A percentile compares a stretch with the other conserved stretches of the same genome.
Conservation (phyloP, 1,140 invertebrate genomes). For the Lucilia sericata region DNA sequence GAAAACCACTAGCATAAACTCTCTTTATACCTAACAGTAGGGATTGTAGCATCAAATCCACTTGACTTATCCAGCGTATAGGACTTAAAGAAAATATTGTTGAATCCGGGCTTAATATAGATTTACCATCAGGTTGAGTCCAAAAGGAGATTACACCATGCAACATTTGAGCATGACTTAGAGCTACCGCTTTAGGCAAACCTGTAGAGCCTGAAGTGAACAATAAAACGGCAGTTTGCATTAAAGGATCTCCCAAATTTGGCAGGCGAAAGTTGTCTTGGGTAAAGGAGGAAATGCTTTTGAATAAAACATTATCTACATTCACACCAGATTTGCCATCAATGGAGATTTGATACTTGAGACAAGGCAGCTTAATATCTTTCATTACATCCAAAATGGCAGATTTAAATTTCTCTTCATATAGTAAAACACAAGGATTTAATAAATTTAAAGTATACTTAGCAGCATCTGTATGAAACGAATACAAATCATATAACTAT, state of each 20-base stretch:
- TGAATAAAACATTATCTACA: conserved; percentile 10
- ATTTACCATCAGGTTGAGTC: background rate
- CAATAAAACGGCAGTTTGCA: background rate
- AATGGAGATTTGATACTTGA: conserved; percentile 13
- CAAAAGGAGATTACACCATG: background rate
- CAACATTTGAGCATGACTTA: conserved; percentile 14
- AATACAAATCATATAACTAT: background rate
- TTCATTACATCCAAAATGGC: background rate
- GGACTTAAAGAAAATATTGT: conserved; percentile 43
- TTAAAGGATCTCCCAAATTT: background rate
- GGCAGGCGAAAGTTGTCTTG: background rate
- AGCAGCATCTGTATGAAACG: background rate
- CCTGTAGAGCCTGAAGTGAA: conserved; percentile 43
- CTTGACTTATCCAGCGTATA: conserved; percentile 41
- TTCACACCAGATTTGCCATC: background rate
- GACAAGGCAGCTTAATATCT: background rate
- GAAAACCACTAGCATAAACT: background rate
- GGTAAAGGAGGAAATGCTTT: background rate
- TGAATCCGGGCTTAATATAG: background rate
- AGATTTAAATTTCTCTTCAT: conserved; percentile 26
- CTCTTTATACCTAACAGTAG: conserved; percentile 20
- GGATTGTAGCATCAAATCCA: conserved; percentile 33
- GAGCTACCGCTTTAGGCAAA: conserved; percentile 25
- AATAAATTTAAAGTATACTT: background rate
- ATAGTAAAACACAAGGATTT: background rate